Base-by-base conservation (phyloP, 2,797 vertebrate species). In the Siniperca undulata region DNA sequence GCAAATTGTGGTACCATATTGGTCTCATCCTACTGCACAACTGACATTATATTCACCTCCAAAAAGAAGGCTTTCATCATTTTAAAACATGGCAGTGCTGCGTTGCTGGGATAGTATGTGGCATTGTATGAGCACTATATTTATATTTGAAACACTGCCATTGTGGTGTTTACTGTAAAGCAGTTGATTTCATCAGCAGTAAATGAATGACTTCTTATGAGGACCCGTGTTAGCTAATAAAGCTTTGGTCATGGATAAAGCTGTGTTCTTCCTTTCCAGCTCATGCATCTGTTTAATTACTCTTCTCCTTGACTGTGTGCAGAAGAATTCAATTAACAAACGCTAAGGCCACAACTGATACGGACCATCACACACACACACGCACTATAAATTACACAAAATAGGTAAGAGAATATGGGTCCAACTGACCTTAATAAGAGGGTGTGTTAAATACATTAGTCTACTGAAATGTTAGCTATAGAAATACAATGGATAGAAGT, bases 221-320 rank as follows among this genome's bases (percentile, higher is more conserved):
- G 53, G 7, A 8, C 27, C 20, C 22, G 20, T 59, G 44, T 50
- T 69, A 9, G 19, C 38, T 55, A 12, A 80, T 66, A 42, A 46
- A 52, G 38, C 5, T 42, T 60, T 65, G 62, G 48, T 62, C 75
- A 64, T 34, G 16, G 56, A 60, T 79, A 7, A 19, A 53, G 24
- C 56, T 59, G 52, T 30, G 36, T 52, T 34, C 22, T 46, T 38
- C 12, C 34, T 75, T 24, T 71, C 34, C 48, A 52, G 52, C 68
- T 58, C 62, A 64, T 56, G 68, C 69, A 74, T 82, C 77, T 72
- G 56, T 81, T 79, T 67, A 84, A 86, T 91, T 81, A 84, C 59
- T 74, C 46, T 58, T 53, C 48, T 66, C 55, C 59, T 59, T 75
- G 68, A 81, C 38, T 71, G 38, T 75, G 70, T 56, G 56, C 48